Evolutionary conservation across 2,888 invertebrate genomes (phyloP), one percentile per base, ranked within the genome.

Genomic region (Acrocyrtus sp.): DNA sequence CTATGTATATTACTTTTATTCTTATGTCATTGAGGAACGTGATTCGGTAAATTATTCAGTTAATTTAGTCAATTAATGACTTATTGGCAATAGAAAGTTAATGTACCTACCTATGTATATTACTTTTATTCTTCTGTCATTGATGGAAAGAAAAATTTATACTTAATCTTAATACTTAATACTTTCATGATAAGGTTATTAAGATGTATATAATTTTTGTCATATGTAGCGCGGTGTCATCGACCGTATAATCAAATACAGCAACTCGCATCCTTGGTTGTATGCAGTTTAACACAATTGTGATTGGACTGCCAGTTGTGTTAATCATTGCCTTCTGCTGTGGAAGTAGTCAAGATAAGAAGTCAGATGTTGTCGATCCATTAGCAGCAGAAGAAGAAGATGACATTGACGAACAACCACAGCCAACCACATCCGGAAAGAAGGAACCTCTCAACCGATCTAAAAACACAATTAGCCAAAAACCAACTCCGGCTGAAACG

Each of bases 201-300:
- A 15, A 34, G 15, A 41, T 53, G n/a, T 41, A 51, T 21, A 51
- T 41, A 17, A 41, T 76, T 76, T 76, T 72, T 68, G 72, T 79
- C 76, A 74, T 83, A 81, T 81, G 80, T 87, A 95, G 94, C 94
- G 93, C 83, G 92, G 92, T 78, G 86, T 91, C 82, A 87, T 95
- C 85, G 90, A 90, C 83, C 91, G 92, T 82, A 85, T 92, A 82
- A 87, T 92, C 82, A 88, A 89, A 83, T 90, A 90, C 83, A 92
- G 94, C 75, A 91, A 91, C 81, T 91, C 93, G 77, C 90, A 93
- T 84, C 97, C 97, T 29, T 94, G 95, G 92, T 87, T 96, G 82
- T 97, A 94, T 92, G 94, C 90, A 54, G 90, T 95, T 5, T 74
- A n/a, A 74, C 19, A 63, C 65, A 17, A 53, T 74, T 29, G 65